Evolutionary conservation across 2,797 vertebrate genomes (phyloP), one percentile per base, ranked within the genome.

Genomic region (Cottoperca gobio): DNA sequence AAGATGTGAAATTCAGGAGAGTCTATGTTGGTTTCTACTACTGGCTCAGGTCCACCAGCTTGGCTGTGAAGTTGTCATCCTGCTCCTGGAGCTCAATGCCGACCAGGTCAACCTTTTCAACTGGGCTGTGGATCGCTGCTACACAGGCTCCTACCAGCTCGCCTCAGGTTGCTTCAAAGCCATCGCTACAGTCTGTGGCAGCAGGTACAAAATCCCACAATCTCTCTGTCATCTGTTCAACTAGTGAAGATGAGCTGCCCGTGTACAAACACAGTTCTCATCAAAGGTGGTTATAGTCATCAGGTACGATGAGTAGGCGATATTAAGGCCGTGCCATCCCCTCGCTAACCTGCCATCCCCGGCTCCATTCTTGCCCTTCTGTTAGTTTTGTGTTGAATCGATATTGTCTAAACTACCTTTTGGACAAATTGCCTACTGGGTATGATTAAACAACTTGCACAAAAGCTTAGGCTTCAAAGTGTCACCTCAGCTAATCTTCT

Each of bases 81-180:
- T 99, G 78, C 93, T 99, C 33, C 88, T 99, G 79, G 97, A 99
- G 84, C 94, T 99, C 84, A 99, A 99, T 84, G 94, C 96, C 40
- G 97, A 99, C 92, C 98, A 99, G 88, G 94, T 97, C 79, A 97
- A 99, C 90, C 95, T 99, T 45, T 98, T 99, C 88, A 99, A 98
- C 78, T 99, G 98, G 98, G 97, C 97, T 5, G 98, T 99, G 81
- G 97, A 99, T 89, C 96, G 98, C 57, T 99, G 98, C 91, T 99
- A 97, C 82, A 99, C 97, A 1, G 98, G 97, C 68, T 98, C 98
- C 78, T 96, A 97, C 88, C 97, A 98, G 81, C 96, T 99, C 1
- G 96, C 97, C 2, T 99, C 97, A 0, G 97, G 98, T 71, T 99
- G 97, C 90, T 99, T 99, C 91, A 99, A 97, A 94, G 98, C 97